Base-by-base conservation (phyloP, 2,888 invertebrate species). In the Pantelozetes paolii region DNA sequence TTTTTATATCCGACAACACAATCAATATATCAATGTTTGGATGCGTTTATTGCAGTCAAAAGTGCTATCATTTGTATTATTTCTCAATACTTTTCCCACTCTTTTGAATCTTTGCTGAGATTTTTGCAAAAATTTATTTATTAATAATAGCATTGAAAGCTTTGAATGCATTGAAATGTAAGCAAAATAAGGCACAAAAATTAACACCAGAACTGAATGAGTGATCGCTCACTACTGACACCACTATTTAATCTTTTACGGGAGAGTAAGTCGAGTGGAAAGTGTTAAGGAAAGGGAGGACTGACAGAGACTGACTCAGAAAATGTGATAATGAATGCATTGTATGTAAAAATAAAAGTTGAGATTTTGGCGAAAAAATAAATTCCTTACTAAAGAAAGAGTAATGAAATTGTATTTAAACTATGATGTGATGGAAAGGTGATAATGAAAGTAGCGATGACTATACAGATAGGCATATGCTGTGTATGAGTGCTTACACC, bases 1-100 rank as follows among this genome's bases (percentile, higher is more conserved):
- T 57, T 57, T 57, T 57, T 57, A 26, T 23, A 57, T 57, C 15
- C 23, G 57, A 57, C 28, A 57, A 57, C 57, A 26, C 15, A 5
- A n/a, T 23, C 18, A 57, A 23, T 45, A 3, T 45, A 15, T 45
- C 13, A 45, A 11, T 36, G 11, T 11, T 36, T 45, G 45, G 18
- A 11, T 45, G 15, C 3, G 45, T 45, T 15, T 18, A 18, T 18
- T 11, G 2, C 45, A 45, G 18, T 18, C 18, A 45, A 11, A 45
- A 45, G 18, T 18, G 2, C 9, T 11, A 15, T 45, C 45, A 6
- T 45, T 15, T 11, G 18, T 45, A 45, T 15, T 11, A 45, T 9
- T 45, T 11, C 45, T 45, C 45, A 45, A 3, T 45, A 18, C 18
- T 45, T 3, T 45, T 45, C 45, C 8, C 18, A 45, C 45, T 3